Evolutionary conservation across 2,888 invertebrate species (phyloP).

Genomic region (Polydesmus complanatus): DNA sequence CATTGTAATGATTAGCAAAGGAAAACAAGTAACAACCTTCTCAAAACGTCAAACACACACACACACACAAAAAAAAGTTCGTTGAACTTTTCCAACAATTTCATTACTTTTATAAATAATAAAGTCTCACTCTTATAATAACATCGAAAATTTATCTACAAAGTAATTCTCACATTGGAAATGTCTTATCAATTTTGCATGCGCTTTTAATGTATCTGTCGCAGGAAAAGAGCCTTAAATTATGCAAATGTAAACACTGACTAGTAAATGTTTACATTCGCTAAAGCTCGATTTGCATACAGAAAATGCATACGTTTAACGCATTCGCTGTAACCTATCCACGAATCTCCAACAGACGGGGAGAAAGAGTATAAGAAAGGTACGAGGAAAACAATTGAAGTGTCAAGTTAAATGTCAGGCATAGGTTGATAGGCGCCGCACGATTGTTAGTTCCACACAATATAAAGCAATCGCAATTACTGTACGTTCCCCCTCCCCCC

Average conservation of each 20-base stretch:
- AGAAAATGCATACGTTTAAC: too few species aligned
- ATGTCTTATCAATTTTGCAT: not conserved
- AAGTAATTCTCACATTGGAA: not conserved
- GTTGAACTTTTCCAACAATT: not conserved
- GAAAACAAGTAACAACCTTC: too few species aligned
- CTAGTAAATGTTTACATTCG: too few species aligned
- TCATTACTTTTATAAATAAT: not conserved
- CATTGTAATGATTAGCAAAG: too few species aligned
- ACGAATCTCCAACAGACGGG: too few species aligned
- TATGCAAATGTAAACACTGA: too few species aligned
- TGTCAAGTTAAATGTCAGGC: not conserved
- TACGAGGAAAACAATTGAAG: not conserved
- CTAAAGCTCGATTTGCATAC: too few species aligned
- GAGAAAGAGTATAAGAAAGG: too few species aligned
- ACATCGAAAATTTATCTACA: not conserved
- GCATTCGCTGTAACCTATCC: not conserved
- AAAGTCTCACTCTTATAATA: not conserved
- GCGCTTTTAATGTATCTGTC: not conserved
- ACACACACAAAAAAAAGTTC: not conserved
- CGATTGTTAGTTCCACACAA: not conserved
- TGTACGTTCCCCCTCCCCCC: not conserved
- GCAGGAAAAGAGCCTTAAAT: too few species aligned
- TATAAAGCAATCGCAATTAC: not conserved
- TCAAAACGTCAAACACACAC: too few species aligned
- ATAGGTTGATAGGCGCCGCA: not conserved